Conservation (phyloP, 1,140 invertebrate genomes). For the Dolichoris vasculosae region DNA sequence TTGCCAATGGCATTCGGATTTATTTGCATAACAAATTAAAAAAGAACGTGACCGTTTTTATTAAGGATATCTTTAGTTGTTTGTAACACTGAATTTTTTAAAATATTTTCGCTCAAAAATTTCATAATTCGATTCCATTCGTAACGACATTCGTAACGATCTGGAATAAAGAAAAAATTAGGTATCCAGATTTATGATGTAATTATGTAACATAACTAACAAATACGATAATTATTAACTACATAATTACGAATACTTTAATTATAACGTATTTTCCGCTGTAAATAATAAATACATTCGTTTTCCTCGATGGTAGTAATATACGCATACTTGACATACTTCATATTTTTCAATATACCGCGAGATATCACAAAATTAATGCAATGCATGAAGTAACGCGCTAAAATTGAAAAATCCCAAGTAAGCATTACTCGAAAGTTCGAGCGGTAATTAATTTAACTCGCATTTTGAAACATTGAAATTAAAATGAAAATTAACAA, state of each 20-base stretch:
- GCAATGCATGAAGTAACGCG: neutral
- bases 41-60: neutral
- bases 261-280: neutral
- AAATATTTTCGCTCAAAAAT: too few relatives aligned
- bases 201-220: neutral
- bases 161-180: too few relatives aligned
- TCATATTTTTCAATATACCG: neutral
- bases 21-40: neutral
- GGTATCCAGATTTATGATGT: too few relatives aligned
- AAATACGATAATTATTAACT: neutral
- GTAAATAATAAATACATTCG: neutral
- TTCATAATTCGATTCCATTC: too few relatives aligned
- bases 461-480: too few relatives aligned
- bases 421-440: neutral
- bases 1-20: neutral
- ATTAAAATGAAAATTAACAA: too few relatives aligned
- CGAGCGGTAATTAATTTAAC: neutral
- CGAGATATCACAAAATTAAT: neutral
- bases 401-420: conserved; percentile 5
- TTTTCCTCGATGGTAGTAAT: neutral
- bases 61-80: neutral
- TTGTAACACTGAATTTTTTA: neutral
- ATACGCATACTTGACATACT: neutral
- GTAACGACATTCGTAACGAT: too few relatives aligned
- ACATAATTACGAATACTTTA: neutral